These are phyloP conservation scores for Zeugodacus cucurbitae DNA, from an alignment of 1,140 invertebrate species.

Conservation along the genomic window DNA sequence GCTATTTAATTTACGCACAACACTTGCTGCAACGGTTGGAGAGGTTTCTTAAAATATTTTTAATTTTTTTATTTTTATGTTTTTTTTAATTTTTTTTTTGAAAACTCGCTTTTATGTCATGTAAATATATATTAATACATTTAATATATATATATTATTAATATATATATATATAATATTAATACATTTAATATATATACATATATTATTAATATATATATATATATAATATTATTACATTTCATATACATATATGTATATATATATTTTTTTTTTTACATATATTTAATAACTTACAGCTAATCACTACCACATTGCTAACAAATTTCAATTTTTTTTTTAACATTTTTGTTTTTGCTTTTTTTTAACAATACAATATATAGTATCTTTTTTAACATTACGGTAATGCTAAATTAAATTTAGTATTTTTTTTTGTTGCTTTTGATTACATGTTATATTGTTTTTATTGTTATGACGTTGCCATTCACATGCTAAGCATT, in stretches of 20 bases:
- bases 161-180: background rate
- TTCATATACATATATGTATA: background rate
- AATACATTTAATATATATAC: background rate
- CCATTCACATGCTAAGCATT: slow-evolving; percentile 26
- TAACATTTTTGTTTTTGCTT: background rate
- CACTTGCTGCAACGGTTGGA: background rate
- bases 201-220: background rate
- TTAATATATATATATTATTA: background rate
- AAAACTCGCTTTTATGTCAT: background rate
- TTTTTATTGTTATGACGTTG: slow-evolving; percentile 40
- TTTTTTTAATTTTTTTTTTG: background rate
- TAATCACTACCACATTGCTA: slow-evolving; percentile 32
- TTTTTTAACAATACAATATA: too few relatives aligned
- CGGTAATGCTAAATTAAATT: slow-evolving; percentile 25
- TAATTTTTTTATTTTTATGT: background rate
- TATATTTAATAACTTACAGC: background rate
- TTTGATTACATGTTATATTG: slow-evolving; percentile 47
- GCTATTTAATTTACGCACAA: background rate
- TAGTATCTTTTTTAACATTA: too few relatives aligned
- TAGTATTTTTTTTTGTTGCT: slow-evolving; percentile 43
- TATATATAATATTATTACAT: background rate
- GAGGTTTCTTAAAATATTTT: background rate
- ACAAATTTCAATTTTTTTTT: slow-evolving; percentile 18
- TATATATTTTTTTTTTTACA: background rate
- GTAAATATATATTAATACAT: background rate